These are phyloP conservation scores for Tryphoninae sp. DNA, from an alignment of 2,888 invertebrate species.

Conservation along the genomic window DNA sequence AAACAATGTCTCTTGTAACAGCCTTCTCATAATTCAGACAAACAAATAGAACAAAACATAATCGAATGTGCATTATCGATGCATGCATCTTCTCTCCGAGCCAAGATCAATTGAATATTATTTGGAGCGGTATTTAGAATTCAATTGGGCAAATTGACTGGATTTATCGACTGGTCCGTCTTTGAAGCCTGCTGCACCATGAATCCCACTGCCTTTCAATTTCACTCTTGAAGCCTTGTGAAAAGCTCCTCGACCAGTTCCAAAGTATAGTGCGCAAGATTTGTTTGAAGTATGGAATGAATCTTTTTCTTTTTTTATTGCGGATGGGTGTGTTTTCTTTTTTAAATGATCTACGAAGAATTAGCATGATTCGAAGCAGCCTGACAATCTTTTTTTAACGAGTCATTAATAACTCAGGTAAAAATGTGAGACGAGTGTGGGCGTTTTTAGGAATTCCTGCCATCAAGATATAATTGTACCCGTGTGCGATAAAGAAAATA, in stretches of 20 bases:
- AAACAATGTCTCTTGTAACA: slow-evolving; percentile 28
- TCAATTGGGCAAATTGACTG: slow-evolving; percentile 40
- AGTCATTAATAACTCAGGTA: slow-evolving; percentile 27
- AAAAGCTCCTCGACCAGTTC: slow-evolving; percentile 21
- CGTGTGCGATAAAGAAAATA: slow-evolving; percentile 47
- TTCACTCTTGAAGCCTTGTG: background rate
- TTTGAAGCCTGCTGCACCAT: slow-evolving; percentile 34
- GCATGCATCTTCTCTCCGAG: slow-evolving; percentile 47
- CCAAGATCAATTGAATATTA: slow-evolving; percentile 43
- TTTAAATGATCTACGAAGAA: slow-evolving; percentile 2
- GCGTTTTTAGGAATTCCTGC: slow-evolving; percentile 16
- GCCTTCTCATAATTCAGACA: slow-evolving; percentile 32
- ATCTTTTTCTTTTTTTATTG: slow-evolving; percentile 3
- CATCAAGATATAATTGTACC: slow-evolving; percentile 35
- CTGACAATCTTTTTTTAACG: slow-evolving; percentile 22
- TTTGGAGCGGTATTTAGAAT: slow-evolving; percentile 38
- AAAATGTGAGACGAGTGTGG: slow-evolving; percentile 21
- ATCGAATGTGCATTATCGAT: slow-evolving; percentile 48
- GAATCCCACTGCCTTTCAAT: slow-evolving; percentile 17
- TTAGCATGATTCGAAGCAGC: slow-evolving; percentile 23
- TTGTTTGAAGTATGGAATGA: background rate
- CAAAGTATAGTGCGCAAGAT: slow-evolving; percentile 17
- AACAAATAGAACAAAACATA: slow-evolving; percentile 36
- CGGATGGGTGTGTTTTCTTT: background rate
- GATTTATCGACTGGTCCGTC: slow-evolving; percentile 15